These are phyloP conservation scores for Erethizon dorsatum DNA, from an alignment of 2,797 vertebrate species.

Conservation along the genomic window DNA sequence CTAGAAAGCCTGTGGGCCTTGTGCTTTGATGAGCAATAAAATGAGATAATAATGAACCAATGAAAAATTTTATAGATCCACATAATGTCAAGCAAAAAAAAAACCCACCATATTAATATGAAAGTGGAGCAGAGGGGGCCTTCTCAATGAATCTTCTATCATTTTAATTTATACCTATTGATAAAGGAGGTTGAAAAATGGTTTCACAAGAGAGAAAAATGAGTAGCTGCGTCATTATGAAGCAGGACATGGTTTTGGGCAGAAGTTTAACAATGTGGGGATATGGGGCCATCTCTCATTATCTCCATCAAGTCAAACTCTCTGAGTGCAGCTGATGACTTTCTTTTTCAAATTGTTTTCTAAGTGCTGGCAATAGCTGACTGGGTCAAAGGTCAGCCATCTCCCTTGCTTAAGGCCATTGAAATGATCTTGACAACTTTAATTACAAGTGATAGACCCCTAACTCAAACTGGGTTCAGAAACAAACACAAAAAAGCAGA, in stretches of 20 bases:
- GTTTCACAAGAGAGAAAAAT: slow-evolving; percentile 22
- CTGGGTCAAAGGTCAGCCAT: not conserved
- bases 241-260: not conserved
- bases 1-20: not conserved
- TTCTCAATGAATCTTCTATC: not conserved
- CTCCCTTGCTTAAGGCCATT: slow-evolving; percentile 13
- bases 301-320: not conserved
- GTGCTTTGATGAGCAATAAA: not conserved
- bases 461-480: not conserved
- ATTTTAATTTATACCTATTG: not conserved
- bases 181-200: slow-evolving; percentile 20
- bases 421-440: not conserved
- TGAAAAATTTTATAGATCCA: not conserved
- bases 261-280: not conserved
- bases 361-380: not conserved
- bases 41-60: not conserved
- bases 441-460: not conserved
- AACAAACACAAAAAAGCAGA: not conserved
- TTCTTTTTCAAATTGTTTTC: slow-evolving; percentile 56
- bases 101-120: not conserved
- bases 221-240: slow-evolving; percentile 1
- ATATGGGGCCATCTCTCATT: not conserved
- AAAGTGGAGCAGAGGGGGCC: not conserved
- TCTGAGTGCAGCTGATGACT: slow-evolving; percentile 26
- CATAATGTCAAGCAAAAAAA: slow-evolving; percentile 6